phyloP scores from a whole-genome alignment of 1,140 invertebrate genomes.

The Drosophila takahashii region DNA sequence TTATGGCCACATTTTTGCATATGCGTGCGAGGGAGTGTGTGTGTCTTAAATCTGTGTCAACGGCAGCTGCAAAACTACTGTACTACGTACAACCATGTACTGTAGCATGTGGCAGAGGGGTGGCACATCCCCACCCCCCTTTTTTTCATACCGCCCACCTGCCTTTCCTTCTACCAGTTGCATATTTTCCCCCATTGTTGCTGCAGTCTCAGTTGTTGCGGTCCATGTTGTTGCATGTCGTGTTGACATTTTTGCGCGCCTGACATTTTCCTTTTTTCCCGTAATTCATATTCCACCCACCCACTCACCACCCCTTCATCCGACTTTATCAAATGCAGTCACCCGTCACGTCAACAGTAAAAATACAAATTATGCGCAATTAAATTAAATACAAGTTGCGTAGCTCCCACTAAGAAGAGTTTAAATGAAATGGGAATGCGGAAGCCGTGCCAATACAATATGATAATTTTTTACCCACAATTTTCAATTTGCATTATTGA shows the following conservation, averaged over 20 bases:
- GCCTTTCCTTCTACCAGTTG: constrained; percentile 59
- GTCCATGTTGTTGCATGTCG: constrained; percentile 75
- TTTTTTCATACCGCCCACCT: constrained; percentile 6
- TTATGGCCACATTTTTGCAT: constrained; percentile 74
- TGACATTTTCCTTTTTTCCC: constrained; percentile 60
- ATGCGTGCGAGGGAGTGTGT: constrained; percentile 9
- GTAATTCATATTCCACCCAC: constrained; percentile 54
- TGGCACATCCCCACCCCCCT: constrained; percentile 13
- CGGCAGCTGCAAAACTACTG: constrained; percentile 52
- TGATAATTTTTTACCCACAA: constrained; percentile 1
- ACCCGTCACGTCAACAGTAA: constrained; percentile 36
- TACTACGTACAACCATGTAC: not conserved
- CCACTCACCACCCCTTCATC: not conserved
- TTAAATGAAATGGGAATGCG: constrained; percentile 27
- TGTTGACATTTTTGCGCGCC: constrained; percentile 72
- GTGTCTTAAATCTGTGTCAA: constrained; percentile 72
- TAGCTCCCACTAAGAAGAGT: constrained; percentile 13
- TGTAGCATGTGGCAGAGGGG: constrained; percentile 6
- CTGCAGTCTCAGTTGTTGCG: constrained; percentile 44
- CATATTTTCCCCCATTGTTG: constrained; percentile 53
- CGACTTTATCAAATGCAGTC: constrained; percentile 29
- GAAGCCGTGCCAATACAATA: not conserved
- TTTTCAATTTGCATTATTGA: constrained; percentile 32
- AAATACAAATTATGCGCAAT: constrained; percentile 60
- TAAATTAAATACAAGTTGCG: constrained; percentile 67